Conservation (phyloP, 2,797 vertebrate species). For the Steatocranus sp. region DNA sequence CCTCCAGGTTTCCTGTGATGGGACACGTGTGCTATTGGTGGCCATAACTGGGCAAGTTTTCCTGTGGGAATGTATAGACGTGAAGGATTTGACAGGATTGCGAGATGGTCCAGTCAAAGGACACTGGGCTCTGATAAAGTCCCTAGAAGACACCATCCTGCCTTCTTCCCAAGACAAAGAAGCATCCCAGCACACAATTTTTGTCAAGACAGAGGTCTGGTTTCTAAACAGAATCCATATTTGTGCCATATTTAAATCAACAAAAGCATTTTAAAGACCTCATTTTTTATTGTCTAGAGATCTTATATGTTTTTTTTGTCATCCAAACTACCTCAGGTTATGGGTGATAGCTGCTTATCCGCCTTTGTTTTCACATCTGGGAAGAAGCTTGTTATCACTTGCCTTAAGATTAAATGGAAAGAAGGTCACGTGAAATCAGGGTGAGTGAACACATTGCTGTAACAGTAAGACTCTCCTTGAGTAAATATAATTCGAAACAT, state of each 20-base stretch:
- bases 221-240: not conserved
- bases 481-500: not conserved
- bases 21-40: constrained; percentile 77
- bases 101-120: constrained; percentile 72
- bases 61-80: constrained; percentile 85
- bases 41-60: constrained; percentile 77
- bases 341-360: constrained; percentile 85
- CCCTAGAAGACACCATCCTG: constrained; percentile 67
- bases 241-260: not conserved
- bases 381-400: constrained; percentile 77
- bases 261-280: not conserved
- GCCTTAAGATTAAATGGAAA: constrained; percentile 84
- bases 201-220: constrained; percentile 85
- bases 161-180: constrained; percentile 86
- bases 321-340: constrained; percentile 60
- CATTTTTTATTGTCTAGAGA: not conserved
- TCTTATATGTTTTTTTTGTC: not conserved
- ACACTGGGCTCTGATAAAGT: constrained; percentile 80
- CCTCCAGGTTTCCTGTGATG: constrained; percentile 84
- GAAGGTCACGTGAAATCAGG: constrained; percentile 61
- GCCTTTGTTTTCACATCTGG: constrained; percentile 84
- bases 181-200: constrained; percentile 76
- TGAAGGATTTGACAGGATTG: constrained; percentile 42
- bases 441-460: constrained; percentile 39
- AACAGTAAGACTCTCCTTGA: not conserved